Percentiles rank a stretch among this genome's conserved stretches.
Evolutionary conservation across 2,888 invertebrate species (phyloP).

Genomic region (Caenorhabditis drosophilae): DNA sequence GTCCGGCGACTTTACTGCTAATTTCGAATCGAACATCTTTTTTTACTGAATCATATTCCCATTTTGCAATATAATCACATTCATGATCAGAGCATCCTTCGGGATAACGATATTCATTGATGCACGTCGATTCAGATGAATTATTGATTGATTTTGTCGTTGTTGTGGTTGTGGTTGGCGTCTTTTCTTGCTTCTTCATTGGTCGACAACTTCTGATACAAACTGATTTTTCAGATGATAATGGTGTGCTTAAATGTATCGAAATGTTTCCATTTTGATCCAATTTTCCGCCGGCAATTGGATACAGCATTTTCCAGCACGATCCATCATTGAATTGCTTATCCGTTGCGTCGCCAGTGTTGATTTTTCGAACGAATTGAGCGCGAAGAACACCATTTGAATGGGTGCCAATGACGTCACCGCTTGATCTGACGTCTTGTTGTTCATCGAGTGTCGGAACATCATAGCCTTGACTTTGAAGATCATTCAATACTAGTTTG

Average conservation of each 20-base stretch:
- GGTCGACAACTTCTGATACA: constrained; percentile 59
- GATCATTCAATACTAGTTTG: constrained; percentile 60
- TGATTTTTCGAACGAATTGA: constrained; percentile 61
- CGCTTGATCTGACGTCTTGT: constrained; percentile 38
- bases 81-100: constrained; percentile 56
- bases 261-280: constrained; percentile 56
- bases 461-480: constrained; percentile 55
- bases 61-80: constrained; percentile 68
- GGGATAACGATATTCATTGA: constrained; percentile 67
- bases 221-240: constrained; percentile 53
- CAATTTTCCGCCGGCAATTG: constrained; percentile 62
- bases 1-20: constrained; percentile 60
- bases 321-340: constrained; percentile 55
- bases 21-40: constrained; percentile 68
- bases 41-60: constrained; percentile 57
- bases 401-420: constrained; percentile 53
- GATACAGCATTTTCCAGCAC: constrained; percentile 67
- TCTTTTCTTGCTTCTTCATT: constrained; percentile 9
- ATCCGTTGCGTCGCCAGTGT: constrained; percentile 60
- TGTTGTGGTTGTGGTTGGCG: constrained; percentile 1
- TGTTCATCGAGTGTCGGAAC: constrained; percentile 40
- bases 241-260: constrained; percentile 58
- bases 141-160: neutral
- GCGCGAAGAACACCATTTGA: constrained; percentile 66
- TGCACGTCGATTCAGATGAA: constrained; percentile 45